phyloP scores from a whole-genome alignment of 2,797 vertebrate species.

The Apogon talboti region DNA sequence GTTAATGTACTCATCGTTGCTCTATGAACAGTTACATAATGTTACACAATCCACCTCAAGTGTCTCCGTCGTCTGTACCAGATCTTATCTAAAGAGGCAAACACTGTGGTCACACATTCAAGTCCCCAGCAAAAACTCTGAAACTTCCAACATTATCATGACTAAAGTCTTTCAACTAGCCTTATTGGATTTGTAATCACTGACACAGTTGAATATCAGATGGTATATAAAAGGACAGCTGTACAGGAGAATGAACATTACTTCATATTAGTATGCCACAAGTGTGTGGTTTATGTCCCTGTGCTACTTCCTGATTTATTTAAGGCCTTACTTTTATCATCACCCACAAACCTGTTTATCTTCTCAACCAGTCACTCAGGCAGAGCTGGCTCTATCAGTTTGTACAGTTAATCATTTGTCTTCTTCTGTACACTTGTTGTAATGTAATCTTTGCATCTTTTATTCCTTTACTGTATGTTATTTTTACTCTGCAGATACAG shows the following conservation, averaged over 20 bases:
- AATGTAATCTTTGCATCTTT: neutral
- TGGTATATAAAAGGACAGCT: too few species aligned
- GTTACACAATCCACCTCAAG: slow-evolving; percentile 5
- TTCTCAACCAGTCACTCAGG: slow-evolving; percentile 65
- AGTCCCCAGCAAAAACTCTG: neutral
- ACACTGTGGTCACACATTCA: neutral
- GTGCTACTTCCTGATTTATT: neutral
- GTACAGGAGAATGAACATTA: neutral
- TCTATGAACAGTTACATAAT: neutral
- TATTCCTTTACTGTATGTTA: neutral
- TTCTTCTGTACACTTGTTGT: neutral
- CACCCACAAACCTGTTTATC: neutral
- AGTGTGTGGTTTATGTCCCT: too few species aligned
- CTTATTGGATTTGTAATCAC: neutral
- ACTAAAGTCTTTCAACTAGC: neutral
- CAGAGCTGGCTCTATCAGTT: slow-evolving; percentile 54
- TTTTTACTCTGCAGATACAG: neutral
- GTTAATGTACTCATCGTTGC: neutral
- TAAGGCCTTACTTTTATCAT: neutral
- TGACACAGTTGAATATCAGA: too few species aligned
- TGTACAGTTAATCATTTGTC: slow-evolving; percentile 14
- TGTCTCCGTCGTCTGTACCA: neutral
- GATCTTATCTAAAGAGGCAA: neutral
- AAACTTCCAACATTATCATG: neutral
- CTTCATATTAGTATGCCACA: too few species aligned